These are phyloP conservation scores for Chamaea fasciata DNA, from an alignment of 2,113 vertebrate species.

Conservation along the genomic window DNA sequence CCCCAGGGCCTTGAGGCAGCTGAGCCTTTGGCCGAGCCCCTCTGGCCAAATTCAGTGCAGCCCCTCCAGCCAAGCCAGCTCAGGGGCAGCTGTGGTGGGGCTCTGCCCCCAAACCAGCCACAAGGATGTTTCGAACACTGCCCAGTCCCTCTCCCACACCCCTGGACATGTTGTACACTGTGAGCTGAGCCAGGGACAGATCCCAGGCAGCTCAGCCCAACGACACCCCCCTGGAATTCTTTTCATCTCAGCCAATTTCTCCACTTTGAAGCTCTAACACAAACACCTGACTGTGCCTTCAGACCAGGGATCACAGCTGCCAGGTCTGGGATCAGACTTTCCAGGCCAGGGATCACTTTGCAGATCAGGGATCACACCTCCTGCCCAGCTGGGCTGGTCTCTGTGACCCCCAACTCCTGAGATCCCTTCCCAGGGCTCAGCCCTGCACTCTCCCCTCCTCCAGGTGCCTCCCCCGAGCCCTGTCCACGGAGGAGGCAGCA, in stretches of 20 bases:
- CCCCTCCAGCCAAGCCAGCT: background rate
- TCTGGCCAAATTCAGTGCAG: background rate
- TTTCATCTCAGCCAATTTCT: background rate
- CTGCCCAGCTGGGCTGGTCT: background rate
- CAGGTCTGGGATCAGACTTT: background rate
- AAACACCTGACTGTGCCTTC: background rate
- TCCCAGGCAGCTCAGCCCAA: background rate
- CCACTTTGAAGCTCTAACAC: background rate
- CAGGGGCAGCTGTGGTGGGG: background rate
- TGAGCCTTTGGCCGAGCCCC: fast-evolving
- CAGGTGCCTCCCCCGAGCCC: background rate
- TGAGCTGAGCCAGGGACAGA: background rate
- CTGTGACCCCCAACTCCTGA: fast-evolving
- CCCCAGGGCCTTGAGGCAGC: background rate
- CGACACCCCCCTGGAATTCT: fast-evolving
- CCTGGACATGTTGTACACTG: fast-evolving
- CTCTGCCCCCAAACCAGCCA: background rate
- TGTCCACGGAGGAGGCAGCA: background rate
- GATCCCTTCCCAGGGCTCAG: background rate
- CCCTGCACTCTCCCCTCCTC: background rate
- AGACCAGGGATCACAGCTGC: background rate
- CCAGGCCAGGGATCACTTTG: fast-evolving
- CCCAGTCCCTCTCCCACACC: background rate
- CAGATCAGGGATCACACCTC: background rate
- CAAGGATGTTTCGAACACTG: fast-evolving